Evolutionary conservation across 1,140 invertebrate species (phyloP).

Genomic region (Temnothorax curvispinosus): DNA sequence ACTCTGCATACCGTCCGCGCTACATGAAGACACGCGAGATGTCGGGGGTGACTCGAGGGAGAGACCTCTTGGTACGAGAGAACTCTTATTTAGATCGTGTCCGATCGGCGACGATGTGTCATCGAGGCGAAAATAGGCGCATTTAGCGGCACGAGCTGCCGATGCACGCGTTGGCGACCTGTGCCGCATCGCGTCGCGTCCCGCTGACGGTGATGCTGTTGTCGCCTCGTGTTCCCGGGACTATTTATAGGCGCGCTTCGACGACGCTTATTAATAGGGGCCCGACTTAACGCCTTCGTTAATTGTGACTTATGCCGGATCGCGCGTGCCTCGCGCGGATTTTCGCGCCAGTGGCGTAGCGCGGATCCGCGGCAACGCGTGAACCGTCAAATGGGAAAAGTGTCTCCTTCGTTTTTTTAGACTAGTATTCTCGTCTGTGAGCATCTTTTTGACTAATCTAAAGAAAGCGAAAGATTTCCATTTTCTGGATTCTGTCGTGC

Average conservation of each 20-base stretch:
- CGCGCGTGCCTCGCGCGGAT: constrained; percentile 63
- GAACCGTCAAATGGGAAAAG: not conserved
- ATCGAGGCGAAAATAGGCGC: constrained; percentile 79
- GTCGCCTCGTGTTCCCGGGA: constrained; percentile 64
- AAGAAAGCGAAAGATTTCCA: not conserved
- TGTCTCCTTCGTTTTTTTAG: not conserved
- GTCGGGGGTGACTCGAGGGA: not conserved
- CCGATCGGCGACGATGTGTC: constrained; percentile 80
- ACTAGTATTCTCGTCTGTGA: too few relatives aligned
- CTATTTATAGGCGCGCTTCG: constrained; percentile 78
- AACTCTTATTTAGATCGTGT: constrained; percentile 75
- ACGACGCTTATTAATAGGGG: constrained; percentile 79
- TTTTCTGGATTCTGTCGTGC: not conserved
- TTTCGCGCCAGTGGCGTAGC: constrained; percentile 52
- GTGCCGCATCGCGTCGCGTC: constrained; percentile 61
- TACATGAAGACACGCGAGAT: not conserved
- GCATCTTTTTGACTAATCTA: not conserved
- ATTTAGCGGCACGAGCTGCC: constrained; percentile 69
- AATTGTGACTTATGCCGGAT: constrained; percentile 77
- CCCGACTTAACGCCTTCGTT: constrained; percentile 77
- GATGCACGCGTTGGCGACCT: constrained; percentile 75
- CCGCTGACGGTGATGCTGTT: constrained; percentile 59
- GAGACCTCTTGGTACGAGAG: constrained; percentile 10
- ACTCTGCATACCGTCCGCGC: not conserved
- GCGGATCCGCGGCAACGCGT: not conserved